Base-by-base conservation (phyloP, 2,888 invertebrate genomes). In the Dascillus cervinus region DNA sequence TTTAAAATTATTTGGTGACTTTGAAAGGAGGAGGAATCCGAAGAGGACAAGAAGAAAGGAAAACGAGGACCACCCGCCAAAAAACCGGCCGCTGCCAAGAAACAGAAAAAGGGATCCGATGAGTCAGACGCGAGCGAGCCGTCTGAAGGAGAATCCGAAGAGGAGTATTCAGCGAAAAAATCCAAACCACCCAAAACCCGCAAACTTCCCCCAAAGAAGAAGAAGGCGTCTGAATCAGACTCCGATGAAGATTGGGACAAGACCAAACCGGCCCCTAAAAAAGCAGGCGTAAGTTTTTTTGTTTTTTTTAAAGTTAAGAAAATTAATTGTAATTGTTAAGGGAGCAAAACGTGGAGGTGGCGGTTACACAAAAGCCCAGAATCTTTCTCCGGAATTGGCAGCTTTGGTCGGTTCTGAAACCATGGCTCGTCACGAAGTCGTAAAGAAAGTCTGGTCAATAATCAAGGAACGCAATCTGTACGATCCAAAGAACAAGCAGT, bases 401-500 rank as follows among this genome's bases (percentile, higher is more conserved):
- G 83, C 81, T 1, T 73, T 92, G 1, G 81, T 95, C 56, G 94
- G 94, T 0, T 77, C 82, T 27, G 82, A 83, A 5, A 72, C 79
- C 24, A 79, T 90, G 79, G 82, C 91, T 0, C 77, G 91, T 4
- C 89, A 90, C 54, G 90, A 89, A 55, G 86, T 92, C 1, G 90
- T 92, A 24, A 90, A 87, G 61, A 82, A 85, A 48, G 78, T 92
- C 22, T 92, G 91, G 91, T 77, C 81, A 11, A 79, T 91, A 49
- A 88, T 91, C 53, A 91, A 90, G 58, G 87, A 90, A 60, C 78
- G 83, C 44, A 82, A 91, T 55, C 72, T 92, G 9, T 87, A 84
- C 53, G 95, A 95, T 60, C 94, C 92, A 5, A 90, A 86, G 56
- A 94, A 95, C 65, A 91, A 88, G 66, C 92, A 92, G 66, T 95